Evolutionary conservation across 2,888 invertebrate genomes (phyloP), one percentile per base, ranked within the genome.

Genomic region (Syrista parreyssii): DNA sequence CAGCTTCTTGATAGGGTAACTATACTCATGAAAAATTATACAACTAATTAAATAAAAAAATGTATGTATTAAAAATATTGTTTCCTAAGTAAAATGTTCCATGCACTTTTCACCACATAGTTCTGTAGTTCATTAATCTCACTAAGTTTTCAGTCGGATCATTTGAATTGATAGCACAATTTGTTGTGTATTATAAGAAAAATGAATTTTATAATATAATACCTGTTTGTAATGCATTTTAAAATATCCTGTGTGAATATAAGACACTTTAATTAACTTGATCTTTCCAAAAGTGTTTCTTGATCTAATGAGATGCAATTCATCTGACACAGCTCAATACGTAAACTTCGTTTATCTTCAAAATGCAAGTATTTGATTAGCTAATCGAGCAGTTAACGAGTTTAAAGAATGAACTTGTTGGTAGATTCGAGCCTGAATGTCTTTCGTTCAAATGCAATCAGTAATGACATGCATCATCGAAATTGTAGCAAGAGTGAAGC

Each of bases 1-100:
- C 95, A 95, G 73, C 87, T 87, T 15, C 81, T 79, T 76, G 84
- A 55, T 23, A 23, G 12, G 73, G 36, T 31, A 68, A 68, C 76
- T 76, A 30, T 68, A 68, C 68, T 68, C 4, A 23, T 55, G 2
- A 55, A 6, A 55, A 55, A 55, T 55, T 6, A 55, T 55, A 55
- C 23, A 55, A 15, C 40, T 15, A 40, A 40, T 23, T 40, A 23
- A 40, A 23, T 15, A 36, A 15, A 40, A 15, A 15, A 3, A 33
- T 2, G 4, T 40, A 40, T 6, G 12, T 15, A 15, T 15, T 23
- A 15, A 15, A 15, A 40, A 23, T 55, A 0, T 55, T 55, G 2
- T 55, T 55, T 23, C 15, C 9, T 55, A 23, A 2, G 1, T 55
- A 23, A 23, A 55, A 23, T 55, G 2, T 23, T 55, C 15, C 9